These are phyloP conservation scores for Rosalia funebris DNA, from an alignment of 2,888 invertebrate species.

Conservation along the genomic window DNA sequence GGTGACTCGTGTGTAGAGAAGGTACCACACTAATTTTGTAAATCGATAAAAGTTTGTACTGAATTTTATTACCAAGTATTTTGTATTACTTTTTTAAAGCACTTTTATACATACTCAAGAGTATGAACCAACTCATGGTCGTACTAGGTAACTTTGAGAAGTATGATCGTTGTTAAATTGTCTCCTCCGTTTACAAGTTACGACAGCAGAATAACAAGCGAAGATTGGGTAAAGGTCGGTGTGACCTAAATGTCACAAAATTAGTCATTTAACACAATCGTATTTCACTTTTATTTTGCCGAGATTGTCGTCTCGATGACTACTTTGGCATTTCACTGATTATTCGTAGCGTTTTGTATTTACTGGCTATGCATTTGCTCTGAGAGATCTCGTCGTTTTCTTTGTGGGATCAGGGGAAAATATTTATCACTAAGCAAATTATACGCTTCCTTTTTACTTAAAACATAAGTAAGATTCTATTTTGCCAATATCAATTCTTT, in stretches of 20 bases:
- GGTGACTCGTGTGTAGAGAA: constrained; percentile 19
- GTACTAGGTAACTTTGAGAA: constrained; percentile 29
- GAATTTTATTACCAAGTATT: constrained; percentile 50
- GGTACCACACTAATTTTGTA: constrained; percentile 45
- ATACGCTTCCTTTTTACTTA: constrained; percentile 33
- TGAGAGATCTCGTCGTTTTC: constrained; percentile 23
- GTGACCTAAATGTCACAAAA: not conserved
- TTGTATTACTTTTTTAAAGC: constrained; percentile 52
- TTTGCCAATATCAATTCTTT: constrained; percentile 15
- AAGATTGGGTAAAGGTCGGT: constrained; percentile 4
- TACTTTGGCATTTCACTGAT: not conserved
- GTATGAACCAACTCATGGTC: constrained; percentile 26
- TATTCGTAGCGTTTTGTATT: constrained; percentile 27
- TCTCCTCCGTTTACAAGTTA: constrained; percentile 5
- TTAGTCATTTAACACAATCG: constrained; percentile 22
- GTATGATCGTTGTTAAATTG: constrained; percentile 7
- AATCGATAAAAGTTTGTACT: constrained; percentile 48
- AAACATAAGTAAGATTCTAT: constrained; percentile 7
- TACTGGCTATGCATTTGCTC: constrained; percentile 39
- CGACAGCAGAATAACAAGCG: constrained; percentile 11
- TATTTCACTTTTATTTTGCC: constrained; percentile 9
- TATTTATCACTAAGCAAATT: constrained; percentile 50
- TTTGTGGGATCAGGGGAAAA: constrained; percentile 43
- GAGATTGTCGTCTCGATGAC: not conserved
- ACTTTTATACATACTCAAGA: constrained; percentile 49